phyloP scores from a whole-genome alignment of 2,797 vertebrate species.

The Sebastes elongatus region DNA sequence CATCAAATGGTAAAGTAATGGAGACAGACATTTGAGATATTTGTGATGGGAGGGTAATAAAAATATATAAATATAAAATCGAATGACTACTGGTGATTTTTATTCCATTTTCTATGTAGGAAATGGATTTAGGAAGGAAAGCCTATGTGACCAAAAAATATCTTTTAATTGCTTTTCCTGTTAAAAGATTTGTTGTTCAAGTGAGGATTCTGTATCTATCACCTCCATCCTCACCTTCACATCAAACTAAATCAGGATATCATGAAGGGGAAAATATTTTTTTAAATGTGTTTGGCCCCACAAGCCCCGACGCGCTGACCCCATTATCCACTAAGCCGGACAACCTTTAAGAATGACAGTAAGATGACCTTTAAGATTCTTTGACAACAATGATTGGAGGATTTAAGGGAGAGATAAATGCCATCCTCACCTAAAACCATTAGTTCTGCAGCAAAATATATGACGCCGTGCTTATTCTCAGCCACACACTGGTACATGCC shows the following conservation, averaged over 20 bases:
- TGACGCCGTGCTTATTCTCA: conserved; percentile 94
- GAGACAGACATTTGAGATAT: conserved; percentile 34
- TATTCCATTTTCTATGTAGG: background rate
- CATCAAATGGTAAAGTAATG: conserved; percentile 24
- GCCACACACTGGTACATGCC: conserved; percentile 97
- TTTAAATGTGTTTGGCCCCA: conserved; percentile 66
- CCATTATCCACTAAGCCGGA: conserved; percentile 75
- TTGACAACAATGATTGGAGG: conserved; percentile 63
- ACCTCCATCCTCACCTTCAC: background rate
- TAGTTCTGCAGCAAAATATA: conserved; percentile 93
- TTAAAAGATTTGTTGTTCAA: conserved; percentile 4
- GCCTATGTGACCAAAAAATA: background rate
- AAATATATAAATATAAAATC: conserved; percentile 4
- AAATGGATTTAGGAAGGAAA: background rate
- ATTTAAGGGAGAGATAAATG: conserved; percentile 67
- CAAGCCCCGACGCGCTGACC: conserved; percentile 61
- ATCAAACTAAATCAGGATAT: conserved; percentile 34
- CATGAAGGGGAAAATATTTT: conserved; percentile 18
- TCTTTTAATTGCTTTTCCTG: conserved; percentile 8
- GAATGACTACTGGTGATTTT: background rate
- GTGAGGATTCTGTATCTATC: conserved; percentile 11
- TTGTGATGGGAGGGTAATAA: background rate
- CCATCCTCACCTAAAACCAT: conserved; percentile 92
- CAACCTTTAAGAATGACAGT: conserved; percentile 79
- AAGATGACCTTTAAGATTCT: conserved; percentile 75